phyloP scores from a whole-genome alignment of 2,113 vertebrate genomes.

The Phalacrocorax aristotelis region DNA sequence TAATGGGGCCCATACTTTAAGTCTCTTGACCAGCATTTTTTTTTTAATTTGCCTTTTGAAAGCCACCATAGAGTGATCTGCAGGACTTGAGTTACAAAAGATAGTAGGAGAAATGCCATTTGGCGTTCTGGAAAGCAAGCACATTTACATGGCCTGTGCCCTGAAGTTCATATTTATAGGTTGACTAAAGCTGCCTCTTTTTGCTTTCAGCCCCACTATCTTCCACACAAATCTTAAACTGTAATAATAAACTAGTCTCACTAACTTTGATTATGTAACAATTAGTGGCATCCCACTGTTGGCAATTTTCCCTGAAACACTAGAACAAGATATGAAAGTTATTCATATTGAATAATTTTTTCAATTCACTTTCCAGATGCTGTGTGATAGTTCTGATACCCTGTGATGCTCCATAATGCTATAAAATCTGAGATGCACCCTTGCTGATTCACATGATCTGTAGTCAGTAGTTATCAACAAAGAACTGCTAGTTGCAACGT shows the following conservation, averaged over 20 bases:
- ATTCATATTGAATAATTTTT: neutral
- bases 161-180: neutral
- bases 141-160: neutral
- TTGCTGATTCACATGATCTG: neutral
- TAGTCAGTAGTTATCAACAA: neutral
- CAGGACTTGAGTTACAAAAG: neutral
- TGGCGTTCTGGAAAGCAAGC: neutral
- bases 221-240: neutral
- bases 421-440: neutral
- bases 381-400: neutral
- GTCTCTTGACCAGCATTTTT: neutral
- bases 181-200: neutral
- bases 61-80: neutral
- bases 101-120: neutral
- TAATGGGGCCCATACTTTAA: neutral
- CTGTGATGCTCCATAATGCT: neutral
- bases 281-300: neutral
- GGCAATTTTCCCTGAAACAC: neutral
- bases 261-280: neutral
- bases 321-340: neutral
- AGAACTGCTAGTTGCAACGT: neutral
- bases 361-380: neutral
- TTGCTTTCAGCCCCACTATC: neutral
- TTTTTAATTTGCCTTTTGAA: neutral
- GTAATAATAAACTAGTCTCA: neutral